Evolutionary conservation across 2,113 vertebrate species (phyloP).

Genomic region (Zapus hudsonius): DNA sequence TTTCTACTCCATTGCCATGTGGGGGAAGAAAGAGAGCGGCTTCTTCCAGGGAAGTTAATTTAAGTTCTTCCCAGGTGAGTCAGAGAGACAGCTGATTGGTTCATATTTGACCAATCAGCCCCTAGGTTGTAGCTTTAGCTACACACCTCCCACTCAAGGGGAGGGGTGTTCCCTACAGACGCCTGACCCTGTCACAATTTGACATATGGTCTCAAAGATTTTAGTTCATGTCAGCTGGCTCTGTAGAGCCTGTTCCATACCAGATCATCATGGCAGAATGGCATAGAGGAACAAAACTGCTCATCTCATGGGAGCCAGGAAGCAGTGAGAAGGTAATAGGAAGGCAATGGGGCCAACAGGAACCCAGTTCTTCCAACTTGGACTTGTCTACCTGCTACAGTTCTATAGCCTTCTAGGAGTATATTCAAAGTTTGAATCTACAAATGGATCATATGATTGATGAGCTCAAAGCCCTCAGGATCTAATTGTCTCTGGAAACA

Average conservation of each 20-base stretch:
- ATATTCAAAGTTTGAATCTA: neutral
- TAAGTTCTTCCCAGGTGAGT: too few species aligned
- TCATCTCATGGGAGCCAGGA: neutral
- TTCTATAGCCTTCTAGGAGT: neutral
- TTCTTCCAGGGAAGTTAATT: too few species aligned
- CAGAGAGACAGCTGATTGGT: too few species aligned
- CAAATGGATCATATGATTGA: neutral
- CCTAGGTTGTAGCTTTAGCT: too few species aligned
- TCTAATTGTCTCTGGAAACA: neutral
- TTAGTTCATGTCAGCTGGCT: neutral
- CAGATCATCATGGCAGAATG: neutral
- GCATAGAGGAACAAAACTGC: neutral
- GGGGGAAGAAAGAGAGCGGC: too few species aligned
- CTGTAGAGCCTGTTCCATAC: neutral
- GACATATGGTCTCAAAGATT: neutral
- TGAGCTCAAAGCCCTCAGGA: neutral
- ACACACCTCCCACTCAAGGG: too few species aligned
- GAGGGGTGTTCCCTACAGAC: too few species aligned
- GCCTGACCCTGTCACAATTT: too few species aligned
- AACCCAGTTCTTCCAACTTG: neutral
- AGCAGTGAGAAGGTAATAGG: neutral
- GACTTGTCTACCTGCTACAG: neutral
- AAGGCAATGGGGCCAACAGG: neutral
- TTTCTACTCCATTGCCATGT: too few species aligned
- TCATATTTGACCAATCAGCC: too few species aligned